Base-by-base conservation (phyloP, 2,113 vertebrate genomes). In the Notarius quadriscutis region DNA sequence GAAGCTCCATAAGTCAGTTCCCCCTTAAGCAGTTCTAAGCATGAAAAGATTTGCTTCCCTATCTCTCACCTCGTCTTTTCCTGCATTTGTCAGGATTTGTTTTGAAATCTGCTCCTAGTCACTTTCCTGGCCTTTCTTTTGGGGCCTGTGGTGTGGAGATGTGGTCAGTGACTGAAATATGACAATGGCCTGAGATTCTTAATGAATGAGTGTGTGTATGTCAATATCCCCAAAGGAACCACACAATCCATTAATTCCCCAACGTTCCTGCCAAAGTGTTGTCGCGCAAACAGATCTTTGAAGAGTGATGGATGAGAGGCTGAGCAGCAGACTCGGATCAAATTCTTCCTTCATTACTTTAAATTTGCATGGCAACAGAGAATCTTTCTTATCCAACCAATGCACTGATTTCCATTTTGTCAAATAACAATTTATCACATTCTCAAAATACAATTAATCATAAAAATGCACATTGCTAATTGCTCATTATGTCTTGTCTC, bases 351-450 rank as follows among this genome's bases (percentile, higher is more conserved):
- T 88, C 84, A 57, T 34, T 86, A 65, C 77, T 71, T 71, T 41
- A 25, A 69, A 85, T 72, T 88, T 87, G 67, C 92, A 91, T 92
- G 51, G 93, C 78, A 94, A 95, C 92, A 51, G 25, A 18, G 60
- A 53, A 87, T 50, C 75, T 77, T 90, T 84, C 82, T 75, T 57
- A 81, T 62, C 63, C 71, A 27, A 67, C 63, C 55, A 75, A 84
- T 20, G 50, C 55, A 18, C 9, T 41, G 14, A 30, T 53, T 62
- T 81, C 20, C 2, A 48, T 75, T 84, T 86, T 53, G 57, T 75
- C 84, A 48, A 58, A 41, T 75, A 58, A n/a, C 14, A 7, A 63
- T 71, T 55, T 67, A 57, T 58, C n/a, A 8, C 22, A 20, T 53
- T 6, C 50, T 55, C 50, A 0, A 6, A 11, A 18, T 58, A 22